These are phyloP conservation scores for Chrysopilus asiliformis DNA, from an alignment of 2,888 invertebrate genomes.

Conservation along the genomic window DNA sequence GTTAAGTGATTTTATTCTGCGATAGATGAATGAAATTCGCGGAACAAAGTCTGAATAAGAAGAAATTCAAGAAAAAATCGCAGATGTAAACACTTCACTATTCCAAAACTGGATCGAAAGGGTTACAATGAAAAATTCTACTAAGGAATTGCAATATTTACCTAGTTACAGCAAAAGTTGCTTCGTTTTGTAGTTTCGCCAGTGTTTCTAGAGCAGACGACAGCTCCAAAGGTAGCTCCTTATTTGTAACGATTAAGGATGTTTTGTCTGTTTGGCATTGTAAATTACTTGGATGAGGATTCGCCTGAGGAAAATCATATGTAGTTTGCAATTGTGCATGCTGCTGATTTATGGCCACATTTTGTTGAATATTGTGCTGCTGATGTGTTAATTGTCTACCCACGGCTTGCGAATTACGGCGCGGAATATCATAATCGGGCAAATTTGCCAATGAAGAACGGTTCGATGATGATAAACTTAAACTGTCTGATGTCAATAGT, in stretches of 20 bases:
- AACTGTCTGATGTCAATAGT: slow-evolving; percentile 46
- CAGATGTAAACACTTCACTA: no score
- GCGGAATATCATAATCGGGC: slow-evolving; percentile 58
- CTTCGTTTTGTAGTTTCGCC: slow-evolving; percentile 63
- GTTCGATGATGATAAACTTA: slow-evolving; percentile 41
- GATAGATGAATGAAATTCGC: no score
- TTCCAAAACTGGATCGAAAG: no score
- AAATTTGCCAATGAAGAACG: slow-evolving; percentile 43
- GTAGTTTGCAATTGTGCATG: slow-evolving; percentile 34
- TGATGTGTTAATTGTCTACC: slow-evolving; percentile 21
- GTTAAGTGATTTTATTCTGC: no score
- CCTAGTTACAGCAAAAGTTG: slow-evolving; percentile 66
- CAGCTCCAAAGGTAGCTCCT: slow-evolving; percentile 59
- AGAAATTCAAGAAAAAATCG: no score
- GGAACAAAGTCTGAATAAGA: no score
- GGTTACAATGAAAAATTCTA: no score
- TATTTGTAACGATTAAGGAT: no score
- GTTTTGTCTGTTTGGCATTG: no score
- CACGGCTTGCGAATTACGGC: slow-evolving; percentile 35
- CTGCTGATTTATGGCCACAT: no score
- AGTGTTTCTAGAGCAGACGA: slow-evolving; percentile 63
- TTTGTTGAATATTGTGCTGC: slow-evolving; percentile 16
- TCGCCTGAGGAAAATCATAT: slow-evolving; percentile 46
- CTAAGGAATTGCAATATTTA: slow-evolving; percentile 18
- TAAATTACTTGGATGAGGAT: slow-evolving; percentile 23